Base-by-base conservation (phyloP, 2,888 invertebrate species). In the Drosophila cracens region DNA sequence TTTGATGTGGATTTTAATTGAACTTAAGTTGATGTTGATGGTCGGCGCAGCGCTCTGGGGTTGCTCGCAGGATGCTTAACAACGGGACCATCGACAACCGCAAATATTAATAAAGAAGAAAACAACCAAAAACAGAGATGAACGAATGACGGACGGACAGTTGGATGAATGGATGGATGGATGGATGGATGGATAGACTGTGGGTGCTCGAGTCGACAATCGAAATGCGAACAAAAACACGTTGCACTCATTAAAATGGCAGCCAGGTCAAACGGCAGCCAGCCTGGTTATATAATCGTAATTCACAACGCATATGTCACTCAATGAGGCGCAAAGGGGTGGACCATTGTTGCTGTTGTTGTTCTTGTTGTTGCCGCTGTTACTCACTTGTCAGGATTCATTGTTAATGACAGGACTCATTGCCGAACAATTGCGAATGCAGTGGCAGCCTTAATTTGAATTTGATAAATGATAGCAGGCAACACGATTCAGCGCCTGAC, bases 1-100 rank as follows among this genome's bases (percentile, higher is more conserved):
- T 92, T 92, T 92, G 91, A 91, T 92, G 90, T 91, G 91, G 92
- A 92, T 91, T 91, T 92, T 91, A 92, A 92, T 91, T 91, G 91
- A 92, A 92, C 91, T 91, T 88, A 92, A 91, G 91, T 91, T 90
- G 89, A 87, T 83, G 90, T 91, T 90, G 89, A 87, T 83, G 90
- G 89, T 83, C 36, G 43, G 43, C 16, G 25, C 46, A 16, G 46
- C 25, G 29, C 16, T 40, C 21, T 40, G 56, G 29, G 49, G 49
- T 49, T 49, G 29, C 49, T 25, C 59, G 66, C 79, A 56, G 78
- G 72, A 80, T 80, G 81, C 74, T 80, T 80, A 81, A 80, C 77
- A 80, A 77, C 79, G 77, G 62, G 51, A 76, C 79, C 77, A 79
- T 68, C 76, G 74, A 80, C 85, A 87, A 83, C 83, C 85, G 88